These are phyloP conservation scores for Conopomorpha cramerella DNA, from an alignment of 1,140 invertebrate genomes.

Conservation along the genomic window DNA sequence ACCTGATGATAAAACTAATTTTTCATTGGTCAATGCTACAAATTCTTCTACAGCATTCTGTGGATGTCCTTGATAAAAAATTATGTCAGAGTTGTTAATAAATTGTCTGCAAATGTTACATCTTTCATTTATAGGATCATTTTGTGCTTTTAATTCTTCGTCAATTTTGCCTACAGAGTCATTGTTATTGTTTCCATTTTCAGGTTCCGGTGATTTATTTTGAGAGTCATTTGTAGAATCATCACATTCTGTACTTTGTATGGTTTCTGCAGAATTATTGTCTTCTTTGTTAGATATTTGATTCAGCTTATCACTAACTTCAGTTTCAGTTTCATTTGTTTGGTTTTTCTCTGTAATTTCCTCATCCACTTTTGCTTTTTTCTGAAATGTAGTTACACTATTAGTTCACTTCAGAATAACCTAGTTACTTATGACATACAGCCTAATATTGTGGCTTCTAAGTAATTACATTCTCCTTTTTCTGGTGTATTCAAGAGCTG, in stretches of 20 bases:
- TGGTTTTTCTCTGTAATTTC: no score
- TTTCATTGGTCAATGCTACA: constrained; percentile 76
- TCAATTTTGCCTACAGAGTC: neutral
- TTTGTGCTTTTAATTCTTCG: neutral
- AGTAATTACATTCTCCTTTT: no score
- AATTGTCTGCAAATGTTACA: constrained; percentile 61
- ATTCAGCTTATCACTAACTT: no score
- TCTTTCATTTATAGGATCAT: constrained; percentile 21
- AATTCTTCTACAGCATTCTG: constrained; percentile 76
- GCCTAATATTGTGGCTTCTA: no score
- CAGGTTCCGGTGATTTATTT: neutral
- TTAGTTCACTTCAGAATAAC: no score
- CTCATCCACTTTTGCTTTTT: no score
- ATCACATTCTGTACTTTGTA: neutral
- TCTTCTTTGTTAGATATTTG: no score
- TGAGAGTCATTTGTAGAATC: neutral
- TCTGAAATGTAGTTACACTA: no score
- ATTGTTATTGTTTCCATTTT: neutral
- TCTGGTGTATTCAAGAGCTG: no score
- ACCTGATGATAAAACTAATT: constrained; percentile 74
- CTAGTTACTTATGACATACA: no score
- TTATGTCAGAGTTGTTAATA: constrained; percentile 67
- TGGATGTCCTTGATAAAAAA: constrained; percentile 74
- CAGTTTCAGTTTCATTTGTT: no score
- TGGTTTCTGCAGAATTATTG: neutral